Conservation (phyloP, 2,888 invertebrate genomes). For the Cryptocephalus primarius region DNA sequence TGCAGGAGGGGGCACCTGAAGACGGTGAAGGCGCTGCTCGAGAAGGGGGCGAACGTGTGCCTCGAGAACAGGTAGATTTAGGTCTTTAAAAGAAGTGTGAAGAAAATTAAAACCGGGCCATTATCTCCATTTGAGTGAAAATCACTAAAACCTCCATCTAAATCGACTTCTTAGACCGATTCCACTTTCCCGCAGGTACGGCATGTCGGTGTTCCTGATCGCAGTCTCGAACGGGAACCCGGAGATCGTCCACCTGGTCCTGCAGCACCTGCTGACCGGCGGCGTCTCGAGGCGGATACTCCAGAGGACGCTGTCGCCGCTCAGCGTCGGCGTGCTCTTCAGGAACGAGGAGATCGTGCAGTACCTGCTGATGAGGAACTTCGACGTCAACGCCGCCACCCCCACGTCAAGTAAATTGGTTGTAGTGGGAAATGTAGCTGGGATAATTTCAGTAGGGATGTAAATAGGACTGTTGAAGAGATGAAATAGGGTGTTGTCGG, state of each 20-base stretch:
- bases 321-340: constrained; percentile 28
- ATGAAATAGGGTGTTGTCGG: no score
- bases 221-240: constrained; percentile 27
- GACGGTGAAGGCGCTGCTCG: constrained; percentile 24
- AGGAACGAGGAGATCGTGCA: constrained; percentile 22
- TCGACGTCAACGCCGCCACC: constrained; percentile 22
- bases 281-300: constrained; percentile 29
- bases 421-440: neutral
- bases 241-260: constrained; percentile 23
- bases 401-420: constrained; percentile 19
- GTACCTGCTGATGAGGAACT: constrained; percentile 25
- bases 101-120: no score
- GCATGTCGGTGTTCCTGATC: constrained; percentile 28
- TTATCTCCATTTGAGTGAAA: no score
- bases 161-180: no score
- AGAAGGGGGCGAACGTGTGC: constrained; percentile 20
- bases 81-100: no score
- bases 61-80: no score
- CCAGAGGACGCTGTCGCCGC: constrained; percentile 27
- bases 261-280: constrained; percentile 28
- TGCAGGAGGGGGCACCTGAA: constrained; percentile 26
- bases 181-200: constrained; percentile 5
- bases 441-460: neutral
- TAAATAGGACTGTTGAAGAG: no score
- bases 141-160: no score